Evolutionary conservation across 2,888 invertebrate genomes (phyloP), one percentile per base, ranked within the genome.

Genomic region (Torymus tubicola): DNA sequence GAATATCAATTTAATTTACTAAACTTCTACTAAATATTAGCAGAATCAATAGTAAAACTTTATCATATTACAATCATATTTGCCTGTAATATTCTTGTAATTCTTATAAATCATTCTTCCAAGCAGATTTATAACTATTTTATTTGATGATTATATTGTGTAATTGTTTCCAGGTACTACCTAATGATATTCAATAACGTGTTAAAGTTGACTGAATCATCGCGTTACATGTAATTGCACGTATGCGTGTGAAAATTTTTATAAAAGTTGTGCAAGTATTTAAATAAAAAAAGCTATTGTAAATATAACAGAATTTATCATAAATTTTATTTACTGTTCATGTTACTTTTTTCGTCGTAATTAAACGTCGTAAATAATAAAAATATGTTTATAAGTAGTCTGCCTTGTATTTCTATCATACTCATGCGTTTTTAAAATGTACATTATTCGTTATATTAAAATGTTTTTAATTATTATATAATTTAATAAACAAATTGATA

Each of bases 401-500:
- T 50, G 60, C 64, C 57, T 72, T 67, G 57, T 71, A 71, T 57
- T 1, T 55, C 42, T 55, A 5, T 57, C 57, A 80, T 57, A 31
- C 53, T 69, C 68, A 50, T 50, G 5, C 18, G 58, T 60, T 70
- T 70, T 65, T 75, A 21, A 64, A 75, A 55, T 65, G 53, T 50
- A 63, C 13, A 60, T 55, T 60, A 53, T 24, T 31, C 13, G 65
- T 71, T 55, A 80, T 55, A 4, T 67, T 72, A 21, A 71, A 61
- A n/a, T 58, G 13, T 65, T 60, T 55, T 3, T 80, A 75, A 75
- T 65, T 52, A 78, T 64, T 8, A 50, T 70, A 65, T 31, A 24
- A 2, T 75, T 60, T 64, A 31, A 75, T 70, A 64, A 70, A 75
- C 55, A 73, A 68, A 73, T 21, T 74, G 13, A 74, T 80, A 70